Evolutionary conservation across 2,888 invertebrate species (phyloP).

Genomic region (Hanleya hanleyi): DNA sequence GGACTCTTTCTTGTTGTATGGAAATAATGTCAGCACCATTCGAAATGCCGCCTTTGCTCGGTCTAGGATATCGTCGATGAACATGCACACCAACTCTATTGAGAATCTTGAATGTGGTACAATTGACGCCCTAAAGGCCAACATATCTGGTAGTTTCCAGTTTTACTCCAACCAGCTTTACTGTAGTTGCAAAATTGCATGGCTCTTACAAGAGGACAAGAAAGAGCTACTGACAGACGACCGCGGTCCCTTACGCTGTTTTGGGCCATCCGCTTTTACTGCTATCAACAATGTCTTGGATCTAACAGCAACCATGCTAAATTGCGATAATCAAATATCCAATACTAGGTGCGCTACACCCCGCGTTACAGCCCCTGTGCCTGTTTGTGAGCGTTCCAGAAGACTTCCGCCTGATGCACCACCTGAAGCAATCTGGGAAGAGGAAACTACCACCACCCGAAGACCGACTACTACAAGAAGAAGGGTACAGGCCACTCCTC

Average conservation of each 20-base stretch:
- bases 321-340: not conserved
- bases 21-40: slow-evolving; percentile 34
- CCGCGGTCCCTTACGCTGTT: not conserved
- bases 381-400: not conserved
- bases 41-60: slow-evolving; percentile 21
- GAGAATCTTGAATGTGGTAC: slow-evolving; percentile 4
- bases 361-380: not conserved
- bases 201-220: not conserved
- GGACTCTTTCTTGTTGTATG: slow-evolving; percentile 9
- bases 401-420: not conserved
- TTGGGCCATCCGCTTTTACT: not conserved
- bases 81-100: slow-evolving; percentile 2
- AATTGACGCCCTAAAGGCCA: not conserved
- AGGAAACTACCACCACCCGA: no score
- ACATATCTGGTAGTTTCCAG: not conserved
- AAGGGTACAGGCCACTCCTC: not conserved
- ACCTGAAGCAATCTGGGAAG: no score
- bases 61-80: not conserved
- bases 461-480: not conserved
- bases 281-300: not conserved
- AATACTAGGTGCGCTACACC: not conserved
- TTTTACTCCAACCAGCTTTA: not conserved
- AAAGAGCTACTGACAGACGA: not conserved
- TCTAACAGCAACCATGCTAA: not conserved
- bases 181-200: not conserved